Evolutionary conservation across 1,140 invertebrate genomes (phyloP), one percentile per base, ranked within the genome.

Genomic region (Pectinophora gossypiella): DNA sequence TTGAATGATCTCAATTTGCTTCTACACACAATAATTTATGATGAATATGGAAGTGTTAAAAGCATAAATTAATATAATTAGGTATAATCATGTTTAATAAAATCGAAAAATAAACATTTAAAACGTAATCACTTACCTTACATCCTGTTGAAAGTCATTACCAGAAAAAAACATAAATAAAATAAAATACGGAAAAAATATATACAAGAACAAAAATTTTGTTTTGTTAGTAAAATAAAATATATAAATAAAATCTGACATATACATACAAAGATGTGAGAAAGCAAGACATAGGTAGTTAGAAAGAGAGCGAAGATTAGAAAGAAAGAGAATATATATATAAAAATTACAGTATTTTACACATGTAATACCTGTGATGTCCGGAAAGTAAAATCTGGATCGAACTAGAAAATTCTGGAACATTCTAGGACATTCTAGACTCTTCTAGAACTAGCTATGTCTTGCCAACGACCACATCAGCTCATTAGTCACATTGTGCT

Each of bases 221-320:
- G 22, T 23, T 23, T 23, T 23, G 61, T 73, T 77, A 77, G 59
- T 68, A 67, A 52, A 15, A 59, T 42, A 64, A 54, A 49, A 51
- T 61, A 56, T 40, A 54, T 57, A 61, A 48, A 67, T 55, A 40
- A 15, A 40, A 2, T 35, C 16, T 19, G 9, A 32, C 23, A 48
- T 19, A 53, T 16, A 48, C 20, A 43, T 44, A 55, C 18, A 52
- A 10, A 75, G 58, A 75, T 77, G 75, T 80, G 64, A 79, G 68
- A 60, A 85, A 85, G 82, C 82, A 85, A 85, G 82, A 85, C 82
- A 85, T 85, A 85, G n/a, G n/a, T n/a, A n/a, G 76, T 85, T 85
- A 85, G 76, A 76, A 65, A 55, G 42, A 68, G 57, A 77, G 72
- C 62, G 36, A 48, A 21, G 60, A 12, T 36, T 43, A 52, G 51